Evolutionary conservation across 2,797 vertebrate species (phyloP), one percentile per base, ranked within the genome.

Genomic region (Acipenser ruthenus): DNA sequence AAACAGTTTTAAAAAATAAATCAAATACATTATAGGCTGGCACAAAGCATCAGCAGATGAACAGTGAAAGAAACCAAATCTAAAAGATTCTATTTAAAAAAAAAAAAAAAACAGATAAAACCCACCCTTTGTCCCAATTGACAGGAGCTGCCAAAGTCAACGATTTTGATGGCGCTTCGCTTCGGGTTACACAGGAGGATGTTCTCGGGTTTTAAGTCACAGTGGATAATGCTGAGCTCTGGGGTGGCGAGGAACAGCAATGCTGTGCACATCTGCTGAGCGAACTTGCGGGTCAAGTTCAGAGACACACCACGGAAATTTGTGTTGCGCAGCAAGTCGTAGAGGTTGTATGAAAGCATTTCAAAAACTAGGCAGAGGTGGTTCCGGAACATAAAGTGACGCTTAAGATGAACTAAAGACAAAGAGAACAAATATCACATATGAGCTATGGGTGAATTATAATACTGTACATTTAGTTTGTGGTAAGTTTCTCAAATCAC

Each of bases 151-250:
- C 97, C 97, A 77, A 99, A 99, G 85, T 99, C 97, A 82, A 99
- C 97, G 64, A 99, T 99, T 90, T 99, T 99, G 89, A 99, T 99
- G 80, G 97, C 95, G 77, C 95, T 98, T 85, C 97, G 91, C 82
- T 99, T 99, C 78, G 97, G 97, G 86, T 99, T 99, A 82, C 97
- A 99, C 71, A 99, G 92, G 75, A 99, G 90, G 86, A 99, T 99
- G 84, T 99, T 99, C 86, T 99, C 97, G 23, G 97, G 97, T 88
- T 99, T 99, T 83, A 99, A 93, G 91, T 99, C 97, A 94, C 97
- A 99, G 96, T 99, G 97, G 94, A 99, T 99, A 92, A 99, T 98
- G 87, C 95, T 98, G 85, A 99, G 96, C 84, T 99, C 97, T 77
- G 97, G 97, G 76, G 97, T 99, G 76, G 96, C 97, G 75, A 99